Conservation (phyloP, 2,888 invertebrate genomes). For the Elegia similella region DNA sequence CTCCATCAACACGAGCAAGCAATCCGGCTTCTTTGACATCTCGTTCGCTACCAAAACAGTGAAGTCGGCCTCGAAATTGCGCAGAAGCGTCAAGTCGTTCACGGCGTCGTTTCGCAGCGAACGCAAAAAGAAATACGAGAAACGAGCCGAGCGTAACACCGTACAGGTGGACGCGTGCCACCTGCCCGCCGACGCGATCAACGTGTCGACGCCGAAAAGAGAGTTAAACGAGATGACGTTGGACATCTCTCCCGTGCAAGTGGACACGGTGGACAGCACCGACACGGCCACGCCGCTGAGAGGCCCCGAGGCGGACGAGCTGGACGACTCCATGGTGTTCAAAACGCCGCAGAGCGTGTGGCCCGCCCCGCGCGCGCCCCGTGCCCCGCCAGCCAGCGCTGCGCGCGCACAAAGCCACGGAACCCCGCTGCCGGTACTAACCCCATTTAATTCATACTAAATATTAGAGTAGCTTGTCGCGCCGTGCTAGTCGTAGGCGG, state of each 20-base stretch:
- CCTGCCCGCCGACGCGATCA: slow-evolving; percentile 52
- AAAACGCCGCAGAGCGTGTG: slow-evolving; percentile 71
- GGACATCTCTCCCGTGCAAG: slow-evolving; percentile 72
- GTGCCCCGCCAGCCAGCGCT: slow-evolving; percentile 61
- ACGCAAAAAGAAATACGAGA: slow-evolving; percentile 77
- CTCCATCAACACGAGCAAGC: slow-evolving; percentile 74
- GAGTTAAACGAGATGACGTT: slow-evolving; percentile 64
- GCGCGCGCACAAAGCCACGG: slow-evolving; percentile 76
- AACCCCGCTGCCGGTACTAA: slow-evolving; percentile 83
- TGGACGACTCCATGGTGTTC: slow-evolving; percentile 66
- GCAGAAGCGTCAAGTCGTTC: slow-evolving; percentile 75
- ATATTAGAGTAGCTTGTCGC: slow-evolving; percentile 59
- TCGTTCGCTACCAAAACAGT: slow-evolving; percentile 75
- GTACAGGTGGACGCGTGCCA: slow-evolving; percentile 67
- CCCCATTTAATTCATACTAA: slow-evolving; percentile 78
- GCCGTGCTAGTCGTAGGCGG: slow-evolving; percentile 44
- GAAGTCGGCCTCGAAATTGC: slow-evolving; percentile 72
- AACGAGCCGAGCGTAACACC: slow-evolving; percentile 64
- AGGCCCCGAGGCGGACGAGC: slow-evolving; percentile 54
- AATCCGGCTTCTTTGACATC: slow-evolving; percentile 75
- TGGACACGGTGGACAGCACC: slow-evolving; percentile 72
- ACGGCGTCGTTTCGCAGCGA: slow-evolving; percentile 78
- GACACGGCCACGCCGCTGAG: slow-evolving; percentile 51
- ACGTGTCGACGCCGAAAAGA: slow-evolving; percentile 64
- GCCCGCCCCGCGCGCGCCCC: slow-evolving; percentile 42